Percentiles rank a stretch among this genome's conserved stretches.
phyloP scores from a whole-genome alignment of 2,888 invertebrate genomes.

The Pollenia amentaria region DNA sequence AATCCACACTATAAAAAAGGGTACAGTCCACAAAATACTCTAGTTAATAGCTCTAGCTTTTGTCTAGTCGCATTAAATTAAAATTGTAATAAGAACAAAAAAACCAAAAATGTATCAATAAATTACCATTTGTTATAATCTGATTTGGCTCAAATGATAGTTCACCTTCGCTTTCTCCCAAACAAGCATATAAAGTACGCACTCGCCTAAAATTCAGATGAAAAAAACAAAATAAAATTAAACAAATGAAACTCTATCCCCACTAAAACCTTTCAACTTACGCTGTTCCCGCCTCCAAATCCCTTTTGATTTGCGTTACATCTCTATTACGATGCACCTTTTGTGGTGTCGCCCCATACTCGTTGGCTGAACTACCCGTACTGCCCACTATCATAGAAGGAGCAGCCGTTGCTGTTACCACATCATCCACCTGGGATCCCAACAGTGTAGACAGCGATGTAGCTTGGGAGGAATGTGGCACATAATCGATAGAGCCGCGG shows the following conservation, averaged over 20 bases:
- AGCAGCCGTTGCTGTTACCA: constrained; percentile 80
- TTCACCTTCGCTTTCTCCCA: constrained; percentile 98
- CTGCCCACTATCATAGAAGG: constrained; percentile 80
- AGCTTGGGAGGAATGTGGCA: constrained; percentile 80
- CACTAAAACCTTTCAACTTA: constrained; percentile 77
- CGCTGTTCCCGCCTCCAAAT: constrained; percentile 83
- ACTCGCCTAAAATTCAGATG: constrained; percentile 88
- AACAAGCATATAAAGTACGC: constrained; percentile 97
- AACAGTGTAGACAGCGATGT: constrained; percentile 81
- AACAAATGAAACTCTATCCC: not conserved
- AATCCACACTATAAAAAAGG: too few species aligned
- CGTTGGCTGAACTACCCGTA: constrained; percentile 74
- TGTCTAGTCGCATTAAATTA: too few species aligned
- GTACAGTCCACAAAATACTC: too few species aligned
- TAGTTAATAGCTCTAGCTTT: too few species aligned
- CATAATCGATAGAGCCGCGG: constrained; percentile 82
- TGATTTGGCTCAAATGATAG: constrained; percentile 99
- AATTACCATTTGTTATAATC: constrained; percentile 96
- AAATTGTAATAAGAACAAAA: not conserved
- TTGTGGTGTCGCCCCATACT: constrained; percentile 82
- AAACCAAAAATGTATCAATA: not conserved
- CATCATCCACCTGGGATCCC: constrained; percentile 82
- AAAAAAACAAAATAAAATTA: constrained; percentile 2
- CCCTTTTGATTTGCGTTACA: constrained; percentile 83
- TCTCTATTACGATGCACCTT: constrained; percentile 87